Base-by-base conservation (phyloP, 2,888 invertebrate genomes). In the Imbricaverruca yamaguchii region DNA sequence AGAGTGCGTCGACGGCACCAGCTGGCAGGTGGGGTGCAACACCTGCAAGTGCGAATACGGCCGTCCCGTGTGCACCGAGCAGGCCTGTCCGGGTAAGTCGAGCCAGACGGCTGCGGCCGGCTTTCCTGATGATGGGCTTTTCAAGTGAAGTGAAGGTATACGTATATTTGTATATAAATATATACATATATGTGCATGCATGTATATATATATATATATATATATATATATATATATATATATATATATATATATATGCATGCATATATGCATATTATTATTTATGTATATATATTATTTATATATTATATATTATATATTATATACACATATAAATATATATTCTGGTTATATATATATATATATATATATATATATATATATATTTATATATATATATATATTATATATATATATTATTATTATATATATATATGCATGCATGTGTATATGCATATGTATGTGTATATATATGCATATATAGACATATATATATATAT, bases 171-270 rank as follows among this genome's bases (percentile, higher is more conserved):
- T 39, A 39, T 39, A 4, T 39, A 39, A 3, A 39, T 39, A 4
- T 39, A 39, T 39, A 4, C 4, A 4, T 39, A 39, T 39, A 39
- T 39, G 4, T 80, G 21, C 25, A 80, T 13, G 23, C 2, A 80
- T 61, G n/a, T 12, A 15, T 18, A 80, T 55, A 80, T 21, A 55
- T 13, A 80, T 8, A 61, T 80, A 80, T 18, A 80, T 61, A 23
- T 12, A 15, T 18, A 80, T 55, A 80, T 21, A 55, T 13, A 80
- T 8, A 61, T 80, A 18, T 57, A 39, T 39, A 39, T 4, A 4
- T 39, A 39, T 39, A 39, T 4, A 4, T 39, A 39, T 39, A 39
- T 39, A n/a, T n/a, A n/a, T n/a, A n/a, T n/a, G 39, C 4, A 39
- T 39, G 39, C 4, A 4, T 39, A 39, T 39, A 39, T 39, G 4